Percentiles rank a stretch among this genome's conserved stretches.
phyloP scores from a whole-genome alignment of 2,113 vertebrate species.

The Urocolius indicus region DNA sequence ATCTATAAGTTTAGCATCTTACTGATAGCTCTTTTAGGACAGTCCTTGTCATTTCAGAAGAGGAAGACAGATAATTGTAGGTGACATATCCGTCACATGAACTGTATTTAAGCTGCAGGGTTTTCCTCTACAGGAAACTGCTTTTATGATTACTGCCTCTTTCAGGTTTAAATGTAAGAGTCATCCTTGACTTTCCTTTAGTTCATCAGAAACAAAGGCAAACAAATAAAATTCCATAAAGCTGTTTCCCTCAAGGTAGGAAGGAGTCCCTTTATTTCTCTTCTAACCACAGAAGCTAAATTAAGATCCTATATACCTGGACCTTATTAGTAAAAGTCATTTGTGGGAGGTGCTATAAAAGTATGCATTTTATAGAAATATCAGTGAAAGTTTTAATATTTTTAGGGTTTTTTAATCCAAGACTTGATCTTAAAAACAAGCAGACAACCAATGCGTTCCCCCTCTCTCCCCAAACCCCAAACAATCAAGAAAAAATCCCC shows the following conservation, averaged over 20 bases:
- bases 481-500: neutral
- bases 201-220: neutral
- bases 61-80: neutral
- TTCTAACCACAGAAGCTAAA: neutral
- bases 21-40: neutral
- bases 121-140: neutral
- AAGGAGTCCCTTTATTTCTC: neutral
- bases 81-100: neutral
- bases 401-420: neutral
- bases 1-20: neutral
- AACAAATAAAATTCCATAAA: neutral
- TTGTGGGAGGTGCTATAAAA: neutral
- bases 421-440: neutral
- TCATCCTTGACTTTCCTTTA: neutral
- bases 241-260: neutral
- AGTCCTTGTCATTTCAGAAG: neutral
- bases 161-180: neutral
- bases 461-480: neutral
- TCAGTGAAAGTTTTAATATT: neutral
- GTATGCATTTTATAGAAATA: neutral
- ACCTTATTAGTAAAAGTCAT: neutral
- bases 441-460: accelerated
- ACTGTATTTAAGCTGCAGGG: neutral
- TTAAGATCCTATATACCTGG: neutral
- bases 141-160: neutral